Percentiles rank a stretch among this genome's conserved stretches.
phyloP scores from a whole-genome alignment of 2,888 invertebrate species.

The Drosophila melanosoma region DNA sequence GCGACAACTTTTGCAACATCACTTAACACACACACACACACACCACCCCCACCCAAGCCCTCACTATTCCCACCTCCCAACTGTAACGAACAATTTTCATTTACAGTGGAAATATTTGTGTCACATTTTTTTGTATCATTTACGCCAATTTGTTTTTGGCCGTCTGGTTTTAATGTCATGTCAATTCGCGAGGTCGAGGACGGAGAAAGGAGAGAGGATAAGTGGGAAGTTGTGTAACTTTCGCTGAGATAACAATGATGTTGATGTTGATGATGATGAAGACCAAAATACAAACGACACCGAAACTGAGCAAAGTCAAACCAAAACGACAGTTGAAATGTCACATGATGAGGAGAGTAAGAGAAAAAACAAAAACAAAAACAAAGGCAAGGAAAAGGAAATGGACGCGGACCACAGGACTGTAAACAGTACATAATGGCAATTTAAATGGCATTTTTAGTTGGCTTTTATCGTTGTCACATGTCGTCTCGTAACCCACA shows the following conservation, averaged over 20 bases:
- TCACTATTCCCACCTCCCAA: neutral
- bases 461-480: slow-evolving; percentile 58
- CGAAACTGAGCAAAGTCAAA: slow-evolving; percentile 48
- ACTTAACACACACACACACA: too few relatives aligned
- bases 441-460: slow-evolving; percentile 79
- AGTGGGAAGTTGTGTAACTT: slow-evolving; percentile 18
- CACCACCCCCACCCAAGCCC: neutral
- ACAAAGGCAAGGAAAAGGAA: neutral
- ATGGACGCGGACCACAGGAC: slow-evolving; percentile 47
- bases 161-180: slow-evolving; percentile 55
- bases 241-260: slow-evolving; percentile 42
- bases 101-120: slow-evolving; percentile 53
- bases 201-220: neutral
- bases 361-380: slow-evolving; percentile 5
- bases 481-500: neutral
- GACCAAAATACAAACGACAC: slow-evolving; percentile 17
- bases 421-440: slow-evolving; percentile 76
- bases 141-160: slow-evolving; percentile 65
- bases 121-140: slow-evolving; percentile 56
- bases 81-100: slow-evolving; percentile 42
- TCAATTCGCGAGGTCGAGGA: slow-evolving; percentile 7
- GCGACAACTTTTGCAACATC: slow-evolving; percentile 9
- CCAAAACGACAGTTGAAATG: slow-evolving; percentile 40
- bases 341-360: slow-evolving; percentile 19
- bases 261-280: slow-evolving; percentile 37